phyloP scores from a whole-genome alignment of 2,113 vertebrate species.

The Alethe diademata region DNA sequence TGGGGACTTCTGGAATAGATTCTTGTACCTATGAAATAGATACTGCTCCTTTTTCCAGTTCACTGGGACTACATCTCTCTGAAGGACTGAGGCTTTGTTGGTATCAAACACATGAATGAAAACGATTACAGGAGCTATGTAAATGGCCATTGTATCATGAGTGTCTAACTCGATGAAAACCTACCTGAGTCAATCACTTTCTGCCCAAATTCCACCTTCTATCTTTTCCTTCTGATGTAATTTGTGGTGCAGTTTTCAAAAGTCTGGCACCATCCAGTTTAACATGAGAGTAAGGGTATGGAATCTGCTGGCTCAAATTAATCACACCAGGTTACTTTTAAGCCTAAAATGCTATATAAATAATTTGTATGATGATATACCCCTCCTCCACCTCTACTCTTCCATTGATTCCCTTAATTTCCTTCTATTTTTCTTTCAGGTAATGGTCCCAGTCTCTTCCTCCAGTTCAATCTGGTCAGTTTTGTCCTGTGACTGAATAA shows the following conservation, averaged over 20 bases:
- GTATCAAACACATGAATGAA: not conserved
- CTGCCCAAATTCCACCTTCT: not conserved
- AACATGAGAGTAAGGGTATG: not conserved
- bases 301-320: not conserved
- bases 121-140: not conserved
- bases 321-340: not conserved
- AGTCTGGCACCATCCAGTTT: not conserved
- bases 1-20: not conserved
- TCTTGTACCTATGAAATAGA: not conserved
- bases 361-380: not conserved
- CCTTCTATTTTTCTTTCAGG: not conserved
- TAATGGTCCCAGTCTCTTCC: not conserved
- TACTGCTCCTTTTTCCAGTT: not conserved
- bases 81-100: not conserved
- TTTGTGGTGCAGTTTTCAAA: not conserved
- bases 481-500: slow-evolving; percentile 43
- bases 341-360: not conserved
- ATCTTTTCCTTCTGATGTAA: not conserved
- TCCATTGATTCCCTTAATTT: not conserved
- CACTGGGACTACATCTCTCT: not conserved
- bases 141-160: not conserved
- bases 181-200: not conserved
- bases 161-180: not conserved
- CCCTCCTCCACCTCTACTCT: not conserved
- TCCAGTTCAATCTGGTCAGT: slow-evolving; percentile 66